Conservation (phyloP, 2,113 vertebrate species). For the Osmerus mordax region DNA sequence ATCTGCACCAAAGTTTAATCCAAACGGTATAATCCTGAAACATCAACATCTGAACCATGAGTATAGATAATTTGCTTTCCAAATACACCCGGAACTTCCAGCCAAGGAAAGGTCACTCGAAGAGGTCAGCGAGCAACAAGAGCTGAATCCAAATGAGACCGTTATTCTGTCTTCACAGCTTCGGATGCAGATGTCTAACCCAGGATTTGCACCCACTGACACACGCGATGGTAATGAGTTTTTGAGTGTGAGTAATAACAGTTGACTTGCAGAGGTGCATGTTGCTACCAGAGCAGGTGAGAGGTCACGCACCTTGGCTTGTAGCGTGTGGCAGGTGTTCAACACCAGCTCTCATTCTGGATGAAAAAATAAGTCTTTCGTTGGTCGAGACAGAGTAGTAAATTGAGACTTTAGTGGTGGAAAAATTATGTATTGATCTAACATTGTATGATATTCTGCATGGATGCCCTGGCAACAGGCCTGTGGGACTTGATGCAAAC, state of each 20-base stretch:
- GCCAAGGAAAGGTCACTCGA: constrained; percentile 63
- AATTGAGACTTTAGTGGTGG: neutral
- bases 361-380: neutral
- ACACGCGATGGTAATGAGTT: constrained; percentile 1
- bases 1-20: neutral
- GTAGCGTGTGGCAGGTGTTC: neutral
- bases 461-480: neutral
- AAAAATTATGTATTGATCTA: neutral
- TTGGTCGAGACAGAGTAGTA: neutral
- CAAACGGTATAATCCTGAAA: constrained; percentile 2
- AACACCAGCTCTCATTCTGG: neutral
- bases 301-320: neutral
- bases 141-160: constrained; percentile 71
- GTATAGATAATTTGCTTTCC: constrained; percentile 73
- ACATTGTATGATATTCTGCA: neutral
- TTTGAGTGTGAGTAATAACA: constrained; percentile 2
- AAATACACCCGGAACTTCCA: constrained; percentile 76
- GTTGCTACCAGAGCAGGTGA: neutral
- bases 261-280: constrained; percentile 3
- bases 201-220: neutral
- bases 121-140: constrained; percentile 71
- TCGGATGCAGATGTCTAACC: neutral
- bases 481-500: neutral
- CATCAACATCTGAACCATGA: constrained; percentile 73
- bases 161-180: neutral